Evolutionary conservation across 2,888 invertebrate genomes (phyloP).

Genomic region (Cremastobaeus sp.): DNA sequence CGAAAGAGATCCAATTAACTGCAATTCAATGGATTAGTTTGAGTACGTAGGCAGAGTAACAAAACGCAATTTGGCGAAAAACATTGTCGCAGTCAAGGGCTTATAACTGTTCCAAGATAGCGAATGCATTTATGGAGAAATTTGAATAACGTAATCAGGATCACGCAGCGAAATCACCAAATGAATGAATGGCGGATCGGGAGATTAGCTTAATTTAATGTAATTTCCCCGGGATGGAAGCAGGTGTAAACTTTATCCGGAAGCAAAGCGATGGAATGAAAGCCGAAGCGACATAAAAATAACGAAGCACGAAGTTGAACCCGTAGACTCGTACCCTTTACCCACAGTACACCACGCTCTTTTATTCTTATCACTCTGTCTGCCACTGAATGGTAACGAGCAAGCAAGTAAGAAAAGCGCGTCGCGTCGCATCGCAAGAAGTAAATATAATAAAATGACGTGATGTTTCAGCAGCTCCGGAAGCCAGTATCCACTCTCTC

Average conservation of each 20-base stretch:
- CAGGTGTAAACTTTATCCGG: constrained; percentile 26
- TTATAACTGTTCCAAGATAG: too few relatives aligned
- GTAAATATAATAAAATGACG: constrained; percentile 49
- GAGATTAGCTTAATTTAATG: constrained; percentile 26
- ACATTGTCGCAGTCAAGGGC: too few relatives aligned
- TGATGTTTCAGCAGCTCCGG: constrained; percentile 91
- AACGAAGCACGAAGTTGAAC: constrained; percentile 22
- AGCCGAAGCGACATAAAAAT: constrained; percentile 18
- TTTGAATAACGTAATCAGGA: not conserved
- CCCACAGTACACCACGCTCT: constrained; percentile 41
- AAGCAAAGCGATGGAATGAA: constrained; percentile 17
- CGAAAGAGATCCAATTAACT: too few relatives aligned
- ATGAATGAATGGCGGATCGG: constrained; percentile 8
- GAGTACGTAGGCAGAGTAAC: too few relatives aligned
- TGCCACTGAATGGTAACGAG: constrained; percentile 53
- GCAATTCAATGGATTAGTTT: too few relatives aligned
- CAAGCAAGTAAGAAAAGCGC: constrained; percentile 37
- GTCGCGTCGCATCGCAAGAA: constrained; percentile 8
- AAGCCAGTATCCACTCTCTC: constrained; percentile 98
- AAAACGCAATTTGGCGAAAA: too few relatives aligned
- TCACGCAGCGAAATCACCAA: not conserved
- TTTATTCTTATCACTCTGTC: constrained; percentile 49
- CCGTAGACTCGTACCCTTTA: constrained; percentile 55
- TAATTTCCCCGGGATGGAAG: constrained; percentile 15
- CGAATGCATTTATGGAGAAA: not conserved